These are phyloP conservation scores for Epinephelus cyanopodus DNA, from an alignment of 2,113 vertebrate genomes.

Conservation along the genomic window DNA sequence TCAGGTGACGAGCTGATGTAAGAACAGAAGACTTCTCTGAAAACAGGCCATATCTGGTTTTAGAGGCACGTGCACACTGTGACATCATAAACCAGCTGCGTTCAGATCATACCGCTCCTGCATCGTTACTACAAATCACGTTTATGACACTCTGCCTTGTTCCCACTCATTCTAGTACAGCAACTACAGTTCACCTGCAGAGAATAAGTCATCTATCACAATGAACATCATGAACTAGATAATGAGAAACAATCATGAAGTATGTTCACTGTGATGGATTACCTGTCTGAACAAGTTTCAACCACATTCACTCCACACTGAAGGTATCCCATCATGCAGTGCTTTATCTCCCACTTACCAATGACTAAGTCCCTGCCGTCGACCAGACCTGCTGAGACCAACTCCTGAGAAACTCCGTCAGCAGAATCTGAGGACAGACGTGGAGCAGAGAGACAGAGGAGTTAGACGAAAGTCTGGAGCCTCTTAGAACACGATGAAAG, in stretches of 20 bases:
- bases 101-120: background rate
- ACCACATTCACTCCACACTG: background rate
- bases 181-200: background rate
- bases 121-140: background rate
- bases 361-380: conserved; percentile 98
- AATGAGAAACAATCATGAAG: background rate
- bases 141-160: background rate
- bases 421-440: conserved; percentile 90
- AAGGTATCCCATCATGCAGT: background rate
- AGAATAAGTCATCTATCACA: background rate
- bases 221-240: background rate
- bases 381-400: conserved; percentile 97
- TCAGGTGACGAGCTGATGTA: background rate
- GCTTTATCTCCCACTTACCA: conserved; percentile 82
- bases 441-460: background rate
- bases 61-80: background rate
- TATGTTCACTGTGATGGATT: background rate
- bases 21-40: background rate
- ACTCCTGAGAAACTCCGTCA: conserved; percentile 98
- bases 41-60: background rate
- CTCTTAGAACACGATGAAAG: background rate
- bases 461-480: background rate
- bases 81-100: background rate
- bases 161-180: background rate
- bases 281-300: background rate